Evolutionary conservation across 2,797 vertebrate genomes (phyloP).

Genomic region (Siniperca obscura): DNA sequence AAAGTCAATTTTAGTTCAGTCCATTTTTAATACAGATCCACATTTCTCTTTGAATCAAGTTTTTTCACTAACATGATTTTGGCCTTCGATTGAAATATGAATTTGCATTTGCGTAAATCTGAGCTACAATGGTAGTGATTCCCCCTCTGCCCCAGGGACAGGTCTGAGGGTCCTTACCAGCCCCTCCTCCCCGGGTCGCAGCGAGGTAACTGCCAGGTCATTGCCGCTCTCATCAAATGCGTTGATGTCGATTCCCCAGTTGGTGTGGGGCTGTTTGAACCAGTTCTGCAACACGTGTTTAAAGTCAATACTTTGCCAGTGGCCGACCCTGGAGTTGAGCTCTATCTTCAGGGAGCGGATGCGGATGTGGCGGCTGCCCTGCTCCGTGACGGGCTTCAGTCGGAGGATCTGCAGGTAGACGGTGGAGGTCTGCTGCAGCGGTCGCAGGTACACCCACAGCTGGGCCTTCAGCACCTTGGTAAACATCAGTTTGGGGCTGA

Average conservation of each 20-base stretch:
- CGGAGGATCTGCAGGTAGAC: slow-evolving; percentile 98
- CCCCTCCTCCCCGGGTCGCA: slow-evolving; percentile 95
- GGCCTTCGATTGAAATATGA: slow-evolving; percentile 17
- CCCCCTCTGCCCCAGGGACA: slow-evolving; percentile 61
- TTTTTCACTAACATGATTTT: slow-evolving; percentile 3
- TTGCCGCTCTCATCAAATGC: slow-evolving; percentile 97
- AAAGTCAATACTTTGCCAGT: slow-evolving; percentile 99
- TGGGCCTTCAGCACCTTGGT: slow-evolving; percentile 99
- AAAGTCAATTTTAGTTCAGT: background rate
- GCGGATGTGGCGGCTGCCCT: slow-evolving; percentile 96
- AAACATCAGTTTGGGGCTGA: slow-evolving; percentile 99
- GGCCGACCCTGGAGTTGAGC: slow-evolving; percentile 93
- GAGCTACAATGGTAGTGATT: slow-evolving; percentile 35
- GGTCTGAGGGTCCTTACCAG: slow-evolving; percentile 94
- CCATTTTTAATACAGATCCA: background rate
- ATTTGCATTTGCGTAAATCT: slow-evolving; percentile 17
- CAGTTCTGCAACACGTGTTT: slow-evolving; percentile 99
- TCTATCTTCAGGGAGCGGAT: slow-evolving; percentile 99
- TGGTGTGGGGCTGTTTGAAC: slow-evolving; percentile 99
- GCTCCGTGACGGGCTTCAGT: slow-evolving; percentile 94
- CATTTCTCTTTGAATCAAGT: background rate
- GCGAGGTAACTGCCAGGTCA: slow-evolving; percentile 95
- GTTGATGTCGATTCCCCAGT: slow-evolving; percentile 99
- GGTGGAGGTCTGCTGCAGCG: slow-evolving; percentile 95
- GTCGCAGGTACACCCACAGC: slow-evolving; percentile 98